Evolutionary conservation across 2,888 invertebrate species (phyloP).

Genomic region (Oxytorus armatus): DNA sequence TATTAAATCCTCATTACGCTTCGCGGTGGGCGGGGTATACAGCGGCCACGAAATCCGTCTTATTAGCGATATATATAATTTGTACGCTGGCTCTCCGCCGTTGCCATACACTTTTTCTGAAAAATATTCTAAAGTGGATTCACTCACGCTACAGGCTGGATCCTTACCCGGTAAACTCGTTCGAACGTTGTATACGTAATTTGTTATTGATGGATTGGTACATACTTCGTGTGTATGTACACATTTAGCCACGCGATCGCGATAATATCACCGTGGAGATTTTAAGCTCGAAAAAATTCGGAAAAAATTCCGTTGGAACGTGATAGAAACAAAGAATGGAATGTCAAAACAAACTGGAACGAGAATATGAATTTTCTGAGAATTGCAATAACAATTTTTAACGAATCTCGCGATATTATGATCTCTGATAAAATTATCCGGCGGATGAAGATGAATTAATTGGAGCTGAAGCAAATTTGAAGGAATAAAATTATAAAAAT

Average conservation of each 20-base stretch:
- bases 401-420: not conserved
- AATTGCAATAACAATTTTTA: not conserved
- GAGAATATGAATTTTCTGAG: not conserved
- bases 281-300: not conserved
- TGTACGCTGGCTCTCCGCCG: constrained; percentile 16
- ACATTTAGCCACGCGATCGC: not conserved
- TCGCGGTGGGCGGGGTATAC: constrained; percentile 70
- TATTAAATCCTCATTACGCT: constrained; percentile 76
- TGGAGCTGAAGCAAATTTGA: not conserved
- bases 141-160: constrained; percentile 13
- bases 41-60: constrained; percentile 72
- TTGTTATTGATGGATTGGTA: not conserved
- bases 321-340: not conserved
- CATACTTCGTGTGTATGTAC: not conserved
- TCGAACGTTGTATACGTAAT: not conserved
- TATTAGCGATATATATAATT: constrained; percentile 63
- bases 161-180: not conserved
- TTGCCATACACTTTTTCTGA: constrained; percentile 6
- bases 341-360: not conserved
- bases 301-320: not conserved
- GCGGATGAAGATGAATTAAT: not conserved
- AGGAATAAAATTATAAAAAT: not conserved
- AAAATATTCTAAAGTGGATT: constrained; percentile 48
- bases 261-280: not conserved
- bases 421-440: not conserved